These are phyloP conservation scores for Ophiodon elongatus DNA, from an alignment of 2,113 vertebrate species.

Conservation along the genomic window DNA sequence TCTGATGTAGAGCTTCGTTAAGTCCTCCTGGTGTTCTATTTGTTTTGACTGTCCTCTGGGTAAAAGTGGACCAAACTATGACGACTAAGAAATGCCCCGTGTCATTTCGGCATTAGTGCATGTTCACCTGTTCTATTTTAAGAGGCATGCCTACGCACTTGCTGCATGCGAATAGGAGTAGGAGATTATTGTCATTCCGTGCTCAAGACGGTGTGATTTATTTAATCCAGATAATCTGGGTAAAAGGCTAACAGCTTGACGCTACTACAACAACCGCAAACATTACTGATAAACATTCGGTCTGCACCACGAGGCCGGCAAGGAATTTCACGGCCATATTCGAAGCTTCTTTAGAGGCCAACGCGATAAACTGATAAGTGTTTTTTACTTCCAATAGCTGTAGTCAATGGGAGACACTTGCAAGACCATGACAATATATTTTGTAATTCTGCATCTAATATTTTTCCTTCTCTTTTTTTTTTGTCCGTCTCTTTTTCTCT, in stretches of 20 bases:
- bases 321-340: slow-evolving; percentile 44
- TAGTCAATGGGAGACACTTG: slow-evolving; percentile 19
- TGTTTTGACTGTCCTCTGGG: slow-evolving; percentile 26
- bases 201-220: background rate
- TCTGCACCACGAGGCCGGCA: background rate
- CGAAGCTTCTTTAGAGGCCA: background rate
- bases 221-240: slow-evolving; percentile 35
- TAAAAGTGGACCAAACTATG: slow-evolving; percentile 61
- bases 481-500: slow-evolving; percentile 15
- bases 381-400: background rate
- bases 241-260: slow-evolving; percentile 19
- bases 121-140: slow-evolving; percentile 47
- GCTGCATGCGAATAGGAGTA: slow-evolving; percentile 36
- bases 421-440: background rate
- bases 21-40: background rate
- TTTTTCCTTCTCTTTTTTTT: background rate
- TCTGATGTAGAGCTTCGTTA: slow-evolving; percentile 35
- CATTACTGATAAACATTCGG: background rate
- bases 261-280: background rate
- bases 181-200: slow-evolving; percentile 51
- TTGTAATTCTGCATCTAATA: slow-evolving; percentile 6
- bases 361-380: slow-evolving; percentile 25
- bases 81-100: slow-evolving; percentile 38
- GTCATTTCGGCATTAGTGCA: slow-evolving; percentile 33
- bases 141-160: slow-evolving; percentile 53